Evolutionary conservation across 2,888 invertebrate genomes (phyloP).

Genomic region (Yponomeuta cagnagella): DNA sequence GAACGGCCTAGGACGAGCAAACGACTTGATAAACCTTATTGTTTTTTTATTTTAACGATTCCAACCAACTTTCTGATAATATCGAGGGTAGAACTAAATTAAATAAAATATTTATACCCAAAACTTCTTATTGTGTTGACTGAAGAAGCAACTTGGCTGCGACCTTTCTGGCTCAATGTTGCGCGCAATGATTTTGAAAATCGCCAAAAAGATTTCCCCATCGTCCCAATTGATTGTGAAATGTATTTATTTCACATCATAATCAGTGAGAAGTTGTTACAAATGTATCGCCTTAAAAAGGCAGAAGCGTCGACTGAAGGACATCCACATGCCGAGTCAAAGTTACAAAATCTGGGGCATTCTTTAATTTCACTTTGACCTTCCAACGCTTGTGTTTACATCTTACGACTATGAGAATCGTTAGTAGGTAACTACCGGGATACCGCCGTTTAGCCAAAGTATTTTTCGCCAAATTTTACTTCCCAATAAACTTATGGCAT

Average conservation of each 20-base stretch:
- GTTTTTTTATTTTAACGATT: too few species aligned
- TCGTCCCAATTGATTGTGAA: background rate
- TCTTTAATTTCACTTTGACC: constrained; percentile 12
- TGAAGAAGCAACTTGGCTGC: too few species aligned
- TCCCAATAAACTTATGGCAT: too few species aligned
- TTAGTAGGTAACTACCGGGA: too few species aligned
- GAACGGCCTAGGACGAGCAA: too few species aligned
- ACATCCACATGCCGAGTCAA: background rate
- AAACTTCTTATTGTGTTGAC: too few species aligned
- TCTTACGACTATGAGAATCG: background rate
- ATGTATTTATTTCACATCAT: background rate
- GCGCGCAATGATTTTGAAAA: background rate
- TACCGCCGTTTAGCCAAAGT: too few species aligned
- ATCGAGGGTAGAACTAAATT: too few species aligned
- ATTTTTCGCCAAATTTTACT: too few species aligned
- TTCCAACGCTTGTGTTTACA: background rate
- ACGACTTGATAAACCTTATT: too few species aligned
- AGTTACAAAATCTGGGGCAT: constrained; percentile 11
- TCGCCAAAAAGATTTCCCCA: background rate
- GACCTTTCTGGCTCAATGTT: background rate
- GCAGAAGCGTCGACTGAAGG: background rate
- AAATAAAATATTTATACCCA: too few species aligned
- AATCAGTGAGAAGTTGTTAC: background rate
- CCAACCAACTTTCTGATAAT: too few species aligned
- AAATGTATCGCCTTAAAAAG: background rate